A percentile compares a stretch with the other conserved stretches of the same genome.
phyloP scores from a whole-genome alignment of 2,888 invertebrate genomes.

The Napeogenes sylphis region DNA sequence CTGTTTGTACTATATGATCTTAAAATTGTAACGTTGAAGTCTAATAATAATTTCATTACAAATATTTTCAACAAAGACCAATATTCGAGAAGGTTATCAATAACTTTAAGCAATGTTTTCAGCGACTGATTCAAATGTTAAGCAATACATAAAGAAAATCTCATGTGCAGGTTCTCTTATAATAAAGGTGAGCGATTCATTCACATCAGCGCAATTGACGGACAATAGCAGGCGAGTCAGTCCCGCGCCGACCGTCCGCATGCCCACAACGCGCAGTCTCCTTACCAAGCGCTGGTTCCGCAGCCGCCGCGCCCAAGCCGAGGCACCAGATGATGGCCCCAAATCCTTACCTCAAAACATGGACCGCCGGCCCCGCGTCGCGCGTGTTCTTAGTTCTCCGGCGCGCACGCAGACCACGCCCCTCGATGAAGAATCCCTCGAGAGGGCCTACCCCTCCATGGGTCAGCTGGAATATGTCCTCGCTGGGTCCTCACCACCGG shows the following conservation, averaged over 20 bases:
- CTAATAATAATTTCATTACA: too few species aligned
- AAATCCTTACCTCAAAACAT: constrained; percentile 45
- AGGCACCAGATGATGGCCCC: constrained; percentile 47
- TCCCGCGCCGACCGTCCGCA: constrained; percentile 57
- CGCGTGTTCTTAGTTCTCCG: constrained; percentile 49
- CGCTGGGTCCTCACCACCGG: constrained; percentile 87
- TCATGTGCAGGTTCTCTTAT: constrained; percentile 32
- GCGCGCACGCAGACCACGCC: constrained; percentile 43
- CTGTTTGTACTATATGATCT: too few species aligned
- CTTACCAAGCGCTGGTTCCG: constrained; percentile 65
- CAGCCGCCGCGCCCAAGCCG: constrained; percentile 54
- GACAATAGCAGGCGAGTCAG: constrained; percentile 54
- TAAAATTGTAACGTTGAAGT: too few species aligned
- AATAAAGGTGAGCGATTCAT: constrained; percentile 55
- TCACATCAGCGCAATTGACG: constrained; percentile 53
- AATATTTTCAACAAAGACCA: too few species aligned
- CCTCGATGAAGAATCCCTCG: constrained; percentile 73
- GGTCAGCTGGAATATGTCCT: constrained; percentile 87
- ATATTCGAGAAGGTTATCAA: not conserved
- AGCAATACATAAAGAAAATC: not conserved
- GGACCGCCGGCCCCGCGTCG: constrained; percentile 52
- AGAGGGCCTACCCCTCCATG: constrained; percentile 81
- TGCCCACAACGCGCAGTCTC: constrained; percentile 63
- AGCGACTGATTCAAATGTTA: too few species aligned
- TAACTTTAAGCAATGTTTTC: too few species aligned